Evolutionary conservation across 2,113 vertebrate genomes (phyloP).

Genomic region (Hystrix cristata): DNA sequence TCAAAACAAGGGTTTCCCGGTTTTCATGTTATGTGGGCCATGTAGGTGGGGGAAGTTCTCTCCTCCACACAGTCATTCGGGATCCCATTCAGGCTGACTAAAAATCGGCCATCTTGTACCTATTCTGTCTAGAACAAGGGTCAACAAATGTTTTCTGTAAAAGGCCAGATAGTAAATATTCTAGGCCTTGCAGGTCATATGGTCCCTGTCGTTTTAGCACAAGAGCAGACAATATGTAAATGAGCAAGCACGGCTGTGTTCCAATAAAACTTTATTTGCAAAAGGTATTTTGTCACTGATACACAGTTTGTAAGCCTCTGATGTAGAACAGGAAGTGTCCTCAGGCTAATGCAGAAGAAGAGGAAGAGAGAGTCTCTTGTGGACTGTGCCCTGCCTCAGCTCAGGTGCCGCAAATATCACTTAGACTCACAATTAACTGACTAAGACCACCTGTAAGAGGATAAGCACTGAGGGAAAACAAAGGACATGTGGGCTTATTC

Average conservation of each 20-base stretch:
- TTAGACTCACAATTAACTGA: not conserved
- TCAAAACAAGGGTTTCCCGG: not conserved
- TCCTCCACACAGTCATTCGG: not conserved
- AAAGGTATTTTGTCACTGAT: not conserved
- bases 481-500: not conserved
- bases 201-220: not conserved
- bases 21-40: not conserved
- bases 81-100: not conserved
- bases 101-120: not conserved
- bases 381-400: not conserved
- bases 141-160: not conserved
- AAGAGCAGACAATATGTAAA: not conserved
- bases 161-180: not conserved
- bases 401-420: not conserved
- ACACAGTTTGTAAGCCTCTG: not conserved
- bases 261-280: conserved; percentile 47
- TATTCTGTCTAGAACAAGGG: not conserved
- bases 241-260: not conserved
- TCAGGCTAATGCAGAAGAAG: not conserved
- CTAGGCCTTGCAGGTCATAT: not conserved
- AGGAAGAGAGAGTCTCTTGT: not conserved
- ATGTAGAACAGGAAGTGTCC: not conserved
- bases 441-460: not conserved
- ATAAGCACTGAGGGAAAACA: too few relatives aligned
- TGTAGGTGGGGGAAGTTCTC: not conserved